Evolutionary conservation across 2,113 vertebrate genomes (phyloP), one percentile per base, ranked within the genome.

Genomic region (Mormyrus lacerda): DNA sequence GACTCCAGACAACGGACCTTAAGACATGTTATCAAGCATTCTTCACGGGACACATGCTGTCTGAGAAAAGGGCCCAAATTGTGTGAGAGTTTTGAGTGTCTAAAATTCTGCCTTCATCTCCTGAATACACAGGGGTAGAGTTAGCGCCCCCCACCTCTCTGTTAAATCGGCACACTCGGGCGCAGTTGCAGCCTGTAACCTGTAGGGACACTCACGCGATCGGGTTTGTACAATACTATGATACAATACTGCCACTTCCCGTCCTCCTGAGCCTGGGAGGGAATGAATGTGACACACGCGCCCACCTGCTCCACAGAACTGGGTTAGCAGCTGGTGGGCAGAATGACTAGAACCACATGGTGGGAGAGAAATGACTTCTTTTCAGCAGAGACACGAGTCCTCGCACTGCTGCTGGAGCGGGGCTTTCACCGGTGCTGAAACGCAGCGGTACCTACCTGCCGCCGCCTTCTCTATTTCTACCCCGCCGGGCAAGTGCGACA

Each of bases 301-400:
- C 27, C n/a, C 85, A 86, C 85, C 85, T 86, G 47, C 85, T 45
- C 85, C 45, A n/a, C 47, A 51, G 24, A 84, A 86, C 85, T 53
- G n/a, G 85, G 85, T 53, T 50, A 87, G 15, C 85, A 53, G 24
- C 50, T 53, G 50, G 27, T 86, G 42, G 44, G 82, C 24, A 47
- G 82, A 84, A 84, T 47, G 84, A 86, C n/a, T 86, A n/a, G 15
- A 86, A 53, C 44, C n/a, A n/a, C 48, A 86, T 17, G 47, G 45
- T 51, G 45, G 48, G n/a, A 87, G 15, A 42, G 35, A 55, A 87
- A 87, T 51, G 27, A 87, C 13, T 87, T 27, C 45, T n/a, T 87
- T 87, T 35, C 4, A 15, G n/a, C 13, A 87, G 27, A 84, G 50
- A 53, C 31, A 87, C 10, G 47, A 51, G 24, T 85, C 47, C 24